Evolutionary conservation across 2,113 vertebrate species (phyloP).

Genomic region (Lophotis ruficrista): DNA sequence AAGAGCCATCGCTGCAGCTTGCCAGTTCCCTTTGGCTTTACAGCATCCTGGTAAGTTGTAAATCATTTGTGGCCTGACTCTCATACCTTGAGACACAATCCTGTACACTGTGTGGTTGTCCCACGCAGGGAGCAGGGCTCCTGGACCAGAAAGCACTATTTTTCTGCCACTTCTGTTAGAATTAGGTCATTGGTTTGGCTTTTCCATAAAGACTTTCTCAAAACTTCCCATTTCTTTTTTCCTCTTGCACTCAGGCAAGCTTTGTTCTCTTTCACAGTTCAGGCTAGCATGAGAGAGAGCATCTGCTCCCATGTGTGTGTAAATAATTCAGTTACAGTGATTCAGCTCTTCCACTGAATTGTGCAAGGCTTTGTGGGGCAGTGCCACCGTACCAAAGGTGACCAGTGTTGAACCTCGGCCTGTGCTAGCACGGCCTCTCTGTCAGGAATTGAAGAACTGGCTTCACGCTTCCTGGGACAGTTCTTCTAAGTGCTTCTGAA

Average conservation of each 20-base stretch:
- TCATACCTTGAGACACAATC: neutral
- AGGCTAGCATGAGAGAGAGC: neutral
- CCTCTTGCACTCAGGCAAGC: neutral
- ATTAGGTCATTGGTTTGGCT: neutral
- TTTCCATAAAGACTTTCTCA: neutral
- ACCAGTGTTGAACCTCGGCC: neutral
- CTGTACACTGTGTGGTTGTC: fast-evolving
- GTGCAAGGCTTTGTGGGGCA: neutral
- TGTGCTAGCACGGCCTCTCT: neutral
- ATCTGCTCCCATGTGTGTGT: neutral
- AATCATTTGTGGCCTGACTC: neutral
- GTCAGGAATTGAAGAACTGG: neutral
- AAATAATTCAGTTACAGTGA: neutral
- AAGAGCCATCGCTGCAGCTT: neutral
- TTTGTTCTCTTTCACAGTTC: neutral
- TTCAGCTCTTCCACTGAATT: neutral
- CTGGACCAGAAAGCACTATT: neutral
- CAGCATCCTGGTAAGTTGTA: fast-evolving
- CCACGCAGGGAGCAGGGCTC: neutral
- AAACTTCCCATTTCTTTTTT: neutral
- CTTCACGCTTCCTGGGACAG: neutral
- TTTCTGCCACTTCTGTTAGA: neutral
- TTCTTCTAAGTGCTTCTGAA: neutral
- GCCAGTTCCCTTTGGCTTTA: neutral
- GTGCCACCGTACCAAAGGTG: neutral